These are phyloP conservation scores for Callyntrura sp. DNA, from an alignment of 2,888 invertebrate genomes.

Conservation along the genomic window DNA sequence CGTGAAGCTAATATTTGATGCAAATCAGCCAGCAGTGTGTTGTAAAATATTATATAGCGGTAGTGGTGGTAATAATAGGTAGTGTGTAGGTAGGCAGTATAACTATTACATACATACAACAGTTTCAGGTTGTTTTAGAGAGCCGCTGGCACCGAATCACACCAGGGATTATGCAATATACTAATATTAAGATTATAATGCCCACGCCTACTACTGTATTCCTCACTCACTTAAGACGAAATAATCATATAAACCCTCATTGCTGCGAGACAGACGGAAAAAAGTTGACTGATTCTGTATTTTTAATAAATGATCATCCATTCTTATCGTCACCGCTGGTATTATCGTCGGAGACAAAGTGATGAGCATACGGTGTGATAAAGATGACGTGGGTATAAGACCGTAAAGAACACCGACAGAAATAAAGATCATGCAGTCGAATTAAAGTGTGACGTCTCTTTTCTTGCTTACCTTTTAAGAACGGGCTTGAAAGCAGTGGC, in stretches of 20 bases:
- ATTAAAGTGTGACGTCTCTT: constrained; percentile 46
- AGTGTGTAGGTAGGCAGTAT: constrained; percentile 56
- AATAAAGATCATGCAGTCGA: constrained; percentile 23
- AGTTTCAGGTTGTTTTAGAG: constrained; percentile 67
- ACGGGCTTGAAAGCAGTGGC: constrained; percentile 93
- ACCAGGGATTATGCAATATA: constrained; percentile 74
- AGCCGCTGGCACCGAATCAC: constrained; percentile 74
- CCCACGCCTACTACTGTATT: constrained; percentile 76
- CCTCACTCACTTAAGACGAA: constrained; percentile 23
- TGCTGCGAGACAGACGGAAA: constrained; percentile 38
- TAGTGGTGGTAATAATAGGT: constrained; percentile 18
- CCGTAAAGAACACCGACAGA: constrained; percentile 51
- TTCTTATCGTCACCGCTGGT: constrained; percentile 18
- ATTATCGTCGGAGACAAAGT: not conserved
- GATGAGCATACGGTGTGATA: constrained; percentile 13
- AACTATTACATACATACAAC: constrained; percentile 33
- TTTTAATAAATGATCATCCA: constrained; percentile 6
- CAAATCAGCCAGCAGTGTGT: constrained; percentile 63
- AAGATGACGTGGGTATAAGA: constrained; percentile 34
- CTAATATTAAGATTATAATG: constrained; percentile 67
- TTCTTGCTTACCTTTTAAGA: constrained; percentile 92
- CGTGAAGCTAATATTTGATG: constrained; percentile 75
- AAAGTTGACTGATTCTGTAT: constrained; percentile 42
- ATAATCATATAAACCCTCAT: constrained; percentile 46
- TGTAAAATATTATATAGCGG: constrained; percentile 43